Percentiles rank a stretch among this genome's conserved stretches.
These are phyloP conservation scores for Toxotes chatareus DNA, from an alignment of 2,113 vertebrate genomes.

Conservation along the genomic window DNA sequence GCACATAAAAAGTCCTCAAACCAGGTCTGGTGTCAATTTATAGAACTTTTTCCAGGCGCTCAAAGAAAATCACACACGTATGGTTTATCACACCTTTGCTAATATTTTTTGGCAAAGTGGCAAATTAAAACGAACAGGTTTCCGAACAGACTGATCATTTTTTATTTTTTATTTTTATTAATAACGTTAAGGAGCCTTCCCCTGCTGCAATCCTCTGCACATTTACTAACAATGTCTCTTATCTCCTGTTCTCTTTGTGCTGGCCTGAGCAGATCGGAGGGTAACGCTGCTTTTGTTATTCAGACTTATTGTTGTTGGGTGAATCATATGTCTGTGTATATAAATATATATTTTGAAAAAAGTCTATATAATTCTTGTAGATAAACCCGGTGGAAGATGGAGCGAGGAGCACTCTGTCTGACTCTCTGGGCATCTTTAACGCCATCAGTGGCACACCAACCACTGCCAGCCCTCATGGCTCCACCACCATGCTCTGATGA, in stretches of 20 bases:
- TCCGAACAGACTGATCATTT: too few relatives aligned
- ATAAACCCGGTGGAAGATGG: constrained; percentile 89
- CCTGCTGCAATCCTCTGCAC: not conserved
- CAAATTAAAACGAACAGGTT: too few relatives aligned
- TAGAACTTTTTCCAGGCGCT: too few relatives aligned
- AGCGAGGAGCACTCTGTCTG: constrained; percentile 87
- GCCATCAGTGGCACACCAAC: constrained; percentile 95
- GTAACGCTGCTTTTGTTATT: constrained; percentile 83
- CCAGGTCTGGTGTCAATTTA: not conserved
- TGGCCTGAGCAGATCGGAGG: constrained; percentile 92
- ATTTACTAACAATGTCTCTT: constrained; percentile 60
- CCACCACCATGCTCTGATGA: constrained; percentile 87
- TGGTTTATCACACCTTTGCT: too few relatives aligned
- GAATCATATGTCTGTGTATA: too few relatives aligned
- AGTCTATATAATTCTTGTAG: constrained; percentile 73
- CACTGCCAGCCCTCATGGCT: constrained; percentile 89
- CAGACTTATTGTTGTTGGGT: not conserved
- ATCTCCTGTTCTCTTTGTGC: constrained; percentile 75
- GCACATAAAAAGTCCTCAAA: not conserved
- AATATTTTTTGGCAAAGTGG: too few relatives aligned
- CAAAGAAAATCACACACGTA: too few relatives aligned
- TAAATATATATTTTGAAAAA: too few relatives aligned
- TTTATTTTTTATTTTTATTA: too few relatives aligned
- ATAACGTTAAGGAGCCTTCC: not conserved
- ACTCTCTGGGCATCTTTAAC: constrained; percentile 95